Evolutionary conservation across 1,140 invertebrate species (phyloP), one percentile per base, ranked within the genome.

Genomic region (Glossosoma conforme): DNA sequence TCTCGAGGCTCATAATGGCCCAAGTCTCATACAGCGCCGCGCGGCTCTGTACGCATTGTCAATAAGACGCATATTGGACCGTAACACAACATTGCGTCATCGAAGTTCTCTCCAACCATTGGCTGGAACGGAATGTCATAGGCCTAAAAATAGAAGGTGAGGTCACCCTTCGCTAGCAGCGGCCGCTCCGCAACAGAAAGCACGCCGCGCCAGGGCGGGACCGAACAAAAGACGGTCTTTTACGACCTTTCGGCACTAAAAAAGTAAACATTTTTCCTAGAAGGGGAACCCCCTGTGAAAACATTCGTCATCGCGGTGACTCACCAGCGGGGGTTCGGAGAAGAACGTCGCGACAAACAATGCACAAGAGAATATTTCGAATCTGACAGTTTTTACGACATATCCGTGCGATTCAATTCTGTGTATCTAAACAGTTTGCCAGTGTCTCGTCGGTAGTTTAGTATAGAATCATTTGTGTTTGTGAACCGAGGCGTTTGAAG

Each of bases 201-300:
- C n/a, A n/a, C n/a, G n/a, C n/a, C n/a, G n/a, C n/a, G n/a, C n/a
- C n/a, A n/a, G n/a, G n/a, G n/a, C n/a, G n/a, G n/a, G 33, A 25
- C 11, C 18, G 17, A 13, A 17, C 6, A 19, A 11, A 20, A 10
- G 14, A 18, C 11, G 24, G 22, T 22, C 48, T n/a, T n/a, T 44
- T 51, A 36, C 32, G 48, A 20, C 48, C 13, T 51, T 51, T 25
- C n/a, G n/a, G n/a, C n/a, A n/a, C n/a, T n/a, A n/a, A n/a, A n/a
- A n/a, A n/a, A n/a, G n/a, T n/a, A 25, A 32, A 35, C 19, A 20
- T 50, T 51, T 51, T 51, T 47, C 54, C 20, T 41, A 56, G 54
- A 50, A 56, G 54, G 54, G 54, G 44, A 56, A 52, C 54, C 54
- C 54, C 54, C 28, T 21, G 22, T 48, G 44, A 42, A 20, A 47